These are phyloP conservation scores for Drosophila lini DNA, from an alignment of 1,140 invertebrate genomes.

Conservation along the genomic window DNA sequence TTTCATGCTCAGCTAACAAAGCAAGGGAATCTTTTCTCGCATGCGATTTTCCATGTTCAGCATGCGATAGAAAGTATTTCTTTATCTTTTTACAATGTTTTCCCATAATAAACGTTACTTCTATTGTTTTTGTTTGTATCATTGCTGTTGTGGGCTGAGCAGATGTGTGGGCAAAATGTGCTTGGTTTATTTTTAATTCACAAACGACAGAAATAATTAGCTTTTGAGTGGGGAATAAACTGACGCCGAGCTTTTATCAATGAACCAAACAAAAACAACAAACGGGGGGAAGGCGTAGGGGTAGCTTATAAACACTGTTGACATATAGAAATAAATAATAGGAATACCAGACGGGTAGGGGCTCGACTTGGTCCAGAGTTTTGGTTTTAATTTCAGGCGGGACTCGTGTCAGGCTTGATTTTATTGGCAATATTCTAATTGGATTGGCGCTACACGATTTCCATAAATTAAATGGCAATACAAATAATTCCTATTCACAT, in stretches of 20 bases:
- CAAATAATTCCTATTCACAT: slow-evolving; percentile 59
- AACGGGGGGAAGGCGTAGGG: background rate
- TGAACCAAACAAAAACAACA: slow-evolving; percentile 33
- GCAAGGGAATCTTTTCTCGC: slow-evolving; percentile 3
- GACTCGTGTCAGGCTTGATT: slow-evolving; percentile 3
- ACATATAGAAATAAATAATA: slow-evolving; percentile 13
- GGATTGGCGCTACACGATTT: slow-evolving; percentile 69
- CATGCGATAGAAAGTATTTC: slow-evolving; percentile 10
- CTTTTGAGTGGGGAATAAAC: slow-evolving; percentile 33
- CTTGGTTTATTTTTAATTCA: slow-evolving; percentile 56
- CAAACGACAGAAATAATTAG: slow-evolving; percentile 48
- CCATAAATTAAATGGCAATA: slow-evolving; percentile 67
- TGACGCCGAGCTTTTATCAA: slow-evolving; percentile 63
- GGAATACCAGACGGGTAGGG: slow-evolving; percentile 25
- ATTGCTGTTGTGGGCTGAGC: slow-evolving; percentile 3
- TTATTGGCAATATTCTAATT: slow-evolving; percentile 65
- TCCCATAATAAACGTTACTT: slow-evolving; percentile 11
- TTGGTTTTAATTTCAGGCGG: slow-evolving; percentile 24
- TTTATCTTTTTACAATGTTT: slow-evolving; percentile 21
- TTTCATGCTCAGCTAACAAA: slow-evolving; percentile 9
- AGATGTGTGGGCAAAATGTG: slow-evolving; percentile 39
- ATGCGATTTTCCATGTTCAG: slow-evolving; percentile 10
- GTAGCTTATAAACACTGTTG: background rate
- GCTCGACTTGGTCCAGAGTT: slow-evolving; percentile 25
- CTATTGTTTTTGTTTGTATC: slow-evolving; percentile 23